phyloP scores from a whole-genome alignment of 2,797 vertebrate species.

The Hydrolagus colliei region DNA sequence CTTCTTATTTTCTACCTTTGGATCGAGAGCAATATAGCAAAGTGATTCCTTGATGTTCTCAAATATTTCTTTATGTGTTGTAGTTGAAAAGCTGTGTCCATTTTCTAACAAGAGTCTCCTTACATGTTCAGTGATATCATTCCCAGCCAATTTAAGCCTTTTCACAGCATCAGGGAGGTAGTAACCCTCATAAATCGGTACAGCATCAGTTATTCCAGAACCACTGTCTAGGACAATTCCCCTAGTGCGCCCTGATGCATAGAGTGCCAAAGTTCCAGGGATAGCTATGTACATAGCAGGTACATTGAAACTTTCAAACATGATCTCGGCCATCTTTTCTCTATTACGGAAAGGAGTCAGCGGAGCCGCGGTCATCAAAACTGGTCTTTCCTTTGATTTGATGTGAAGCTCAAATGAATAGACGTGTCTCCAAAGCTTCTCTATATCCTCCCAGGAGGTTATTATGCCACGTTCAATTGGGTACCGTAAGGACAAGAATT shows the following conservation, averaged over 20 bases:
- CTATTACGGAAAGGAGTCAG: slow-evolving; percentile 21
- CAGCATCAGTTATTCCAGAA: slow-evolving; percentile 23
- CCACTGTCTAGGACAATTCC: slow-evolving; percentile 50
- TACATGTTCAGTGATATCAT: slow-evolving; percentile 37
- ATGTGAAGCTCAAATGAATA: slow-evolving; percentile 29
- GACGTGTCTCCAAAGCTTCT: slow-evolving; percentile 50
- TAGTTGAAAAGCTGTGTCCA: slow-evolving; percentile 33
- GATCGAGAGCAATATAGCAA: slow-evolving; percentile 41
- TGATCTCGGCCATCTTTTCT: slow-evolving; percentile 32
- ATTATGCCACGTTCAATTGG: slow-evolving; percentile 38
- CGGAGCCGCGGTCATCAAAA: slow-evolving; percentile 29
- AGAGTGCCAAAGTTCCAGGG: slow-evolving; percentile 48
- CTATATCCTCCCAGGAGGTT: slow-evolving; percentile 49
- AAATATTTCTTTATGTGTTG: slow-evolving; percentile 33
- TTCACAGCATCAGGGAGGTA: slow-evolving; percentile 32
- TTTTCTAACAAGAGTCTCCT: slow-evolving; percentile 40
- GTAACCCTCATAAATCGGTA: slow-evolving; percentile 40
- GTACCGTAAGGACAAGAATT: background rate
- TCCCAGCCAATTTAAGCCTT: slow-evolving; percentile 40
- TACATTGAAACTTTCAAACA: slow-evolving; percentile 42
- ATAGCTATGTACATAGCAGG: slow-evolving; percentile 49
- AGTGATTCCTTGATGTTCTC: slow-evolving; percentile 38
- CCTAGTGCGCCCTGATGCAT: slow-evolving; percentile 42
- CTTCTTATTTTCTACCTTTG: slow-evolving; percentile 30
- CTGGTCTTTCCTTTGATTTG: slow-evolving; percentile 38